Evolutionary conservation across 2,888 invertebrate species (phyloP).

Genomic region (Sisyra terminalis): DNA sequence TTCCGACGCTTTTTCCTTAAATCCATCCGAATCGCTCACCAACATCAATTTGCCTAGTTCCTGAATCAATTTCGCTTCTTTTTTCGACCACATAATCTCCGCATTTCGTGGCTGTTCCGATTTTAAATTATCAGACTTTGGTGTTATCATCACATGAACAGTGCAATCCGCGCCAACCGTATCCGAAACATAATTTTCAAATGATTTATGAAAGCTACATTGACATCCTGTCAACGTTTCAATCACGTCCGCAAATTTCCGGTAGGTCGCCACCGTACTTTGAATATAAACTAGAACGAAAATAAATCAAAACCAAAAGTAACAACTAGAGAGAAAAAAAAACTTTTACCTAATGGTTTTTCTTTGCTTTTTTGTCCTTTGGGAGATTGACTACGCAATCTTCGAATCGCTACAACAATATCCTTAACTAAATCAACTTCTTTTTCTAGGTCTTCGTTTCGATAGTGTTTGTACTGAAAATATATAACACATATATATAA

Average conservation of each 20-base stretch:
- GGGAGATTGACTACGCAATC: constrained; percentile 24
- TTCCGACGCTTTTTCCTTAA: constrained; percentile 18
- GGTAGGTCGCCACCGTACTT: not conserved
- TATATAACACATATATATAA: no score
- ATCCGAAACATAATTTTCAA: constrained; percentile 15
- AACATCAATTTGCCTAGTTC: constrained; percentile 22
- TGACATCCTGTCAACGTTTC: not conserved
- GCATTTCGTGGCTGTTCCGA: not conserved
- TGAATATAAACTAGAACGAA: no score
- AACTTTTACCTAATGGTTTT: constrained; percentile 18
- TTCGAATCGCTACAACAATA: constrained; percentile 20
- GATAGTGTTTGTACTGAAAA: constrained; percentile 7
- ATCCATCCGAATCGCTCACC: constrained; percentile 18
- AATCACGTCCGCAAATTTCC: not conserved
- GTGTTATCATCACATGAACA: constrained; percentile 20
- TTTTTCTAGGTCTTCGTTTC: constrained; percentile 19
- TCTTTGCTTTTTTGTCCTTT: constrained; percentile 20
- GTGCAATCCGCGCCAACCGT: constrained; percentile 15
- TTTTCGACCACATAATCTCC: constrained; percentile 12
- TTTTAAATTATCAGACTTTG: not conserved
- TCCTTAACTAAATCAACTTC: constrained; percentile 20
- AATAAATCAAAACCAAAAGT: not conserved
- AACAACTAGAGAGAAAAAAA: not conserved
- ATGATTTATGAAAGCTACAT: not conserved
- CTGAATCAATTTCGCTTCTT: constrained; percentile 20